Conservation (phyloP, 2,888 invertebrate species). For the Thera britannica region DNA sequence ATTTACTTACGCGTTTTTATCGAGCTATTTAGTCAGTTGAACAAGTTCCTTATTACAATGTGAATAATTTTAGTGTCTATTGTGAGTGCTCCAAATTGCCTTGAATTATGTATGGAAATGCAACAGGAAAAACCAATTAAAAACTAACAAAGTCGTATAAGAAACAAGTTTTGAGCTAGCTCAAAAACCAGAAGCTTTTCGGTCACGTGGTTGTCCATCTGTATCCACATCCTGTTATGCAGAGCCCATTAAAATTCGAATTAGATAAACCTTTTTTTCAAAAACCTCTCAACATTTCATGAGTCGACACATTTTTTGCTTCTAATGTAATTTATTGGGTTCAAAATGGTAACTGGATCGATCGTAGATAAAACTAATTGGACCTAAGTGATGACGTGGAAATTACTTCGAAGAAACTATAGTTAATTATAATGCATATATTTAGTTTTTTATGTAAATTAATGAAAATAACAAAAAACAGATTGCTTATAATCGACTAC, state of each 20-base stretch:
- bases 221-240: constrained; percentile 14
- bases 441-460: too few relatives aligned
- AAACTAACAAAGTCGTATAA: not conserved
- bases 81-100: not conserved
- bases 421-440: not conserved
- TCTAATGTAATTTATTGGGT: constrained; percentile 36
- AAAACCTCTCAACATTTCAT: constrained; percentile 26
- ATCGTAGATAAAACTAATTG: constrained; percentile 36
- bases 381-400: constrained; percentile 31
- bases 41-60: constrained; percentile 17
- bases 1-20: constrained; percentile 22
- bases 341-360: constrained; percentile 27
- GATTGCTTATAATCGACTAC: too few relatives aligned
- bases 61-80: constrained; percentile 9
- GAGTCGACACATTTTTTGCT: constrained; percentile 31
- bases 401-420: constrained; percentile 21
- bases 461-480: not conserved
- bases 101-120: not conserved
- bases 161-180: not conserved
- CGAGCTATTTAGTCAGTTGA: constrained; percentile 7
- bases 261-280: constrained; percentile 26
- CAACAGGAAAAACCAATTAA: not conserved
- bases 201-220: not conserved
- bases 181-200: not conserved
- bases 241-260: constrained; percentile 22